Evolutionary conservation across 2,797 vertebrate species (phyloP).

Genomic region (Myotis vivesi): DNA sequence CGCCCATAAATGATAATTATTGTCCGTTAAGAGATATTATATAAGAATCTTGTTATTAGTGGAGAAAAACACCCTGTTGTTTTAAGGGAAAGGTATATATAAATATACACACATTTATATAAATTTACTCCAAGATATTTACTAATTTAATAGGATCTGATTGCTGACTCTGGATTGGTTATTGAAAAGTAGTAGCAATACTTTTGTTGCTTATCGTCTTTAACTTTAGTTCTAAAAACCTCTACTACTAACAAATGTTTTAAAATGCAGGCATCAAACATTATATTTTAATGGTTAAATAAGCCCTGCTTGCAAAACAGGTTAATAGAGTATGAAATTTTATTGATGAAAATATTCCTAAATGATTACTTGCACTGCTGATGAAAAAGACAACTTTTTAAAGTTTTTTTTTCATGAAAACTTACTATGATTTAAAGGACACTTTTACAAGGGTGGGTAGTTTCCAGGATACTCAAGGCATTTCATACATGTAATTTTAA

Average conservation of each 20-base stretch:
- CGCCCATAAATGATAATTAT: not conserved
- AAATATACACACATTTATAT: not conserved
- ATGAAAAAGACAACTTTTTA: constrained; percentile 22
- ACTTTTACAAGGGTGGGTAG: not conserved
- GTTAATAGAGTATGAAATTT: not conserved
- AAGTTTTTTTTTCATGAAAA: not conserved
- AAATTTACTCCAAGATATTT: not conserved
- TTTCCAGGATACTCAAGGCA: not conserved
- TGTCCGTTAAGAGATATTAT: not conserved
- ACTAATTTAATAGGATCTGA: not conserved
- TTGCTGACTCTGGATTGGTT: not conserved
- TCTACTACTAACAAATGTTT: not conserved
- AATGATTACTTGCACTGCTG: not conserved
- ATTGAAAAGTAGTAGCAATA: not conserved
- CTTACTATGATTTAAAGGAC: not conserved
- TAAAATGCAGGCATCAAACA: not conserved
- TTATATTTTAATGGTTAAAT: not conserved
- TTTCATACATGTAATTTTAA: not conserved
- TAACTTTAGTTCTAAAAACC: not conserved
- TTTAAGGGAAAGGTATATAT: not conserved
- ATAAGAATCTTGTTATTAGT: not conserved
- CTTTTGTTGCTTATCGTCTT: not conserved
- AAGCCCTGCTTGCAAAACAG: not conserved
- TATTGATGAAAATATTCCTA: not conserved
- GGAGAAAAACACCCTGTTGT: not conserved